A percentile compares a stretch with the other conserved stretches of the same genome.
phyloP scores from a whole-genome alignment of 2,113 vertebrate species.

The Gnathochromis pfefferi region DNA sequence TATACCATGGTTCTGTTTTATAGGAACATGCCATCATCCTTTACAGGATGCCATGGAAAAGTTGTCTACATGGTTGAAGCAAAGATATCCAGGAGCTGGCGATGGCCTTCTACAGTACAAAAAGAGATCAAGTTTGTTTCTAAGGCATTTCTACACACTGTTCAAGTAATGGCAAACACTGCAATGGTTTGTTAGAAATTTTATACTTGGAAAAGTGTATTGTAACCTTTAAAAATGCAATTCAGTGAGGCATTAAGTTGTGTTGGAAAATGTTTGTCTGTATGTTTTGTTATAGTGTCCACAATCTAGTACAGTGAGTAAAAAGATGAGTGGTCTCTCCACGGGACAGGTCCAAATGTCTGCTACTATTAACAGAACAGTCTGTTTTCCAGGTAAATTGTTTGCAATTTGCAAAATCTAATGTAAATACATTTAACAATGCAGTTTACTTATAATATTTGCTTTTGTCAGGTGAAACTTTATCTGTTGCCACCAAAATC shows the following conservation, averaged over 20 bases:
- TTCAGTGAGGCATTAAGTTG: neutral
- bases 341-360: constrained; percentile 39
- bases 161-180: neutral
- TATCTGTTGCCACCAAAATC: constrained; percentile 36
- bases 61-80: neutral
- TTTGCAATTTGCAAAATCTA: neutral
- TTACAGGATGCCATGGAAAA: neutral
- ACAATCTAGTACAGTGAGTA: constrained; percentile 17
- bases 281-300: constrained; percentile 25
- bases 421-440: neutral
- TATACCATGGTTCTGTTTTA: neutral
- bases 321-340: constrained; percentile 37
- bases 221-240: neutral
- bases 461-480: constrained; percentile 44
- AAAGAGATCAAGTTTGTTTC: neutral
- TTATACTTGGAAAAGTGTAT: neutral
- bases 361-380: constrained; percentile 17
- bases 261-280: neutral
- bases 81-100: neutral
- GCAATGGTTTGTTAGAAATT: neutral
- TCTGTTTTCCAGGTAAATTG: constrained; percentile 52
- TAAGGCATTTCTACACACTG: neutral
- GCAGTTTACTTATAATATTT: neutral
- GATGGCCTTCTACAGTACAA: neutral
- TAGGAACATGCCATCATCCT: neutral